Conservation (phyloP, 2,113 vertebrate genomes). For the Hylia prasina region DNA sequence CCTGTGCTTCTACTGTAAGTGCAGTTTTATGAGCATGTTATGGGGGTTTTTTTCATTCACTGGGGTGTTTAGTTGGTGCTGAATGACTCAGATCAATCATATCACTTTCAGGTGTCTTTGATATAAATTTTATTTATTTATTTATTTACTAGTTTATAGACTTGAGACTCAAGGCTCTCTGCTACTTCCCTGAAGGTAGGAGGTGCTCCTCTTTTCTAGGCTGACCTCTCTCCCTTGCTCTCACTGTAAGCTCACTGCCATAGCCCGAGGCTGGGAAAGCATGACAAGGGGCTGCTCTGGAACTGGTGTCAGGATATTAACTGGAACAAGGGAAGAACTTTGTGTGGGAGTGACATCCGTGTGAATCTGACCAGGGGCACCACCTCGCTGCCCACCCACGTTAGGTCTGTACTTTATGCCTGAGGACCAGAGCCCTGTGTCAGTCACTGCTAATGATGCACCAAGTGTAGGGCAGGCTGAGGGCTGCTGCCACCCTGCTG, state of each 20-base stretch:
- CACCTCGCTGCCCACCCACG: neutral
- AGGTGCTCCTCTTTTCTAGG: neutral
- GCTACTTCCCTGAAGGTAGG: neutral
- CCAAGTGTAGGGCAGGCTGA: neutral
- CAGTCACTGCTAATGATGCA: neutral
- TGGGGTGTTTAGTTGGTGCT: neutral
- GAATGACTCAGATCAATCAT: neutral
- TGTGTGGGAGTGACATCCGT: neutral
- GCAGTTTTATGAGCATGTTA: neutral
- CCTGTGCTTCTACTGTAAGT: neutral
- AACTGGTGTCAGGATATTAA: constrained; percentile 4
- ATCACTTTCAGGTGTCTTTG: neutral
- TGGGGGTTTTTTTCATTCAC: neutral
- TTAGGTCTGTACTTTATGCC: neutral
- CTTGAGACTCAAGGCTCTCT: neutral
- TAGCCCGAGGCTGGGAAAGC: neutral
- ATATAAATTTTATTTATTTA: neutral
- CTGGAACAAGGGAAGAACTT: neutral
- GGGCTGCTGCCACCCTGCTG: neutral
- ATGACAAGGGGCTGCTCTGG: neutral
- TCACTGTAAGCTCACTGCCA: neutral
- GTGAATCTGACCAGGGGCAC: neutral
- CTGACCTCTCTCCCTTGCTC: neutral
- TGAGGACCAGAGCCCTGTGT: fast-evolving
- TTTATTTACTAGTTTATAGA: neutral